Percentiles rank a stretch among this genome's conserved stretches.
These are phyloP conservation scores for Riparia riparia DNA, from an alignment of 2,113 vertebrate species.

Conservation along the genomic window DNA sequence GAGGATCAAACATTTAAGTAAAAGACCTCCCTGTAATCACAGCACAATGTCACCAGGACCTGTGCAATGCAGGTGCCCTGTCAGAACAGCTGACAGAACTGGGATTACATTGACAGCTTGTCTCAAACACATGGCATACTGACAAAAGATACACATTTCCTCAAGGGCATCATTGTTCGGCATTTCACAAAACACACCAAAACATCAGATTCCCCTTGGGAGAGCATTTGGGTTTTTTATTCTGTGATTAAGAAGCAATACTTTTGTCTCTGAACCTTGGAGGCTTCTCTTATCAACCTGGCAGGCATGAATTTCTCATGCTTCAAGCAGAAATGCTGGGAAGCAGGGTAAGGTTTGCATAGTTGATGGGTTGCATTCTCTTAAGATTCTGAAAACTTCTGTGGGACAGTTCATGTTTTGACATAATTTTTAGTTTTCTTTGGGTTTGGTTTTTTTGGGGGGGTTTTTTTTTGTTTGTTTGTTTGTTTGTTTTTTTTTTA, in stretches of 20 bases:
- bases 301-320: neutral
- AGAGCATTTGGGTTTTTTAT: neutral
- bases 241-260: neutral
- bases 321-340: neutral
- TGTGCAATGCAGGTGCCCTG: neutral
- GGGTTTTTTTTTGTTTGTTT: neutral
- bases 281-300: neutral
- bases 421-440: neutral
- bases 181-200: slow-evolving; percentile 31
- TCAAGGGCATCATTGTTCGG: neutral
- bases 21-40: neutral
- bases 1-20: neutral
- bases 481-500: neutral
- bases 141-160: slow-evolving; percentile 40
- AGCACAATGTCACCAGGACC: neutral
- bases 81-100: neutral
- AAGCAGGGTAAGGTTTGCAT: neutral
- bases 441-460: neutral
- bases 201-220: neutral
- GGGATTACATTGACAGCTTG: slow-evolving; percentile 10
- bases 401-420: neutral
- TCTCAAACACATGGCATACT: neutral
- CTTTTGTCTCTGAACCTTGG: neutral
- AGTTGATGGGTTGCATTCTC: neutral
- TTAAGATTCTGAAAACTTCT: neutral